phyloP scores from a whole-genome alignment of 30 jellyfish, hydroid and myxozoan species.

The Phacellophora camtschatica region DNA sequence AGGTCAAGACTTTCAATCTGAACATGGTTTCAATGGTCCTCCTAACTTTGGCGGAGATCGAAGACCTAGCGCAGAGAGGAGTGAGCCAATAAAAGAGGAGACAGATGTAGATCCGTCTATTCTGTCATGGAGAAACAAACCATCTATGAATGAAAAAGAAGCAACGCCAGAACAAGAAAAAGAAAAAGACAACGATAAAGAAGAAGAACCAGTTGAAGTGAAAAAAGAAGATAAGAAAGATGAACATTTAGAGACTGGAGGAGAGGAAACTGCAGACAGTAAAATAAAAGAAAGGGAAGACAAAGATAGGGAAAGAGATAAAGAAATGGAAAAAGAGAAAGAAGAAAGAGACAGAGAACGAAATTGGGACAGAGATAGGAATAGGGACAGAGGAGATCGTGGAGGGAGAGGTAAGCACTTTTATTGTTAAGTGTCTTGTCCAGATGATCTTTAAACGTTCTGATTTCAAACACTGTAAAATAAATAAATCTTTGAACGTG shows the following conservation, averaged over 20 bases:
- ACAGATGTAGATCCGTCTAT: background rate
- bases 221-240: constrained; percentile 20
- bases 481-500: too few species aligned
- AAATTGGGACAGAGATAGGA: constrained; percentile 62
- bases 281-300: background rate
- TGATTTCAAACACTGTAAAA: too few species aligned
- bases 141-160: background rate
- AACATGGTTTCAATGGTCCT: constrained; percentile 12
- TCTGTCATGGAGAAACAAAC: constrained; percentile 22
- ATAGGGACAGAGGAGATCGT: constrained; percentile 60
- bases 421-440: background rate
- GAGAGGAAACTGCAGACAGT: constrained; percentile 55
- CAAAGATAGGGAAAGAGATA: background rate
- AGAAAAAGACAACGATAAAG: background rate
- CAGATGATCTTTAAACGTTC: too few species aligned
- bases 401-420: constrained; percentile 46
- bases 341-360: constrained; percentile 46
- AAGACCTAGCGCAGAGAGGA: background rate
- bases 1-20: background rate
- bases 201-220: background rate
- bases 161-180: background rate
- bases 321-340: constrained; percentile 3
- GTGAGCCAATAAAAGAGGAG: background rate
- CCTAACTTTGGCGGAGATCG: constrained; percentile 22
- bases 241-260: constrained; percentile 45